Evolutionary conservation across 1,140 invertebrate genomes (phyloP).

Genomic region (Helicoverpa zea): DNA sequence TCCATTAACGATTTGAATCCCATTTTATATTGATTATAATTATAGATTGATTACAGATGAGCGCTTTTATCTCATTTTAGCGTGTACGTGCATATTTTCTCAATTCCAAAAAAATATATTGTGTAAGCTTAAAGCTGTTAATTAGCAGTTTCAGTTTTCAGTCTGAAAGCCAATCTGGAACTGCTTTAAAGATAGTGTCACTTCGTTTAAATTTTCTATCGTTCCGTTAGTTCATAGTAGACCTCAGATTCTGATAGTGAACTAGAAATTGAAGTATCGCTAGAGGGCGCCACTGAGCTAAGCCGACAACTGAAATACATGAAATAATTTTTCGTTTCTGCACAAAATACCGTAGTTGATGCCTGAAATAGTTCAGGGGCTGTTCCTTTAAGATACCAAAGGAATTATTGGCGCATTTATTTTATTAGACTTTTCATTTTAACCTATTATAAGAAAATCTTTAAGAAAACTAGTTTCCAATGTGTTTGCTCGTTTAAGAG

Average conservation of each 20-base stretch:
- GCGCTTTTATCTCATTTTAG: too few relatives aligned
- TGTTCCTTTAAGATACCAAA: neutral
- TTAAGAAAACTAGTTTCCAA: neutral
- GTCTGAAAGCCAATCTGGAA: too few relatives aligned
- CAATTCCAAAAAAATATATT: too few relatives aligned
- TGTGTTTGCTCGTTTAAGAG: neutral
- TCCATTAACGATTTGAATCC: too few relatives aligned
- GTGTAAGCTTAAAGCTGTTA: too few relatives aligned
- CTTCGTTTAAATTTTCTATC: too few relatives aligned
- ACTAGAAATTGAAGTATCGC: conserved; percentile 36
- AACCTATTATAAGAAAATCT: neutral
- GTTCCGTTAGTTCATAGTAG: too few relatives aligned
- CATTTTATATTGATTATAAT: too few relatives aligned
- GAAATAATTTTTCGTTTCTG: conserved; percentile 33
- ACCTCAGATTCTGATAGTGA: neutral
- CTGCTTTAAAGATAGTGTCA: too few relatives aligned
- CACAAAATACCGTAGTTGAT: conserved; percentile 6
- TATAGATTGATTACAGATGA: too few relatives aligned
- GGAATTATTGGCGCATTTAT: conserved; percentile 22
- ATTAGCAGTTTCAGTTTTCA: too few relatives aligned
- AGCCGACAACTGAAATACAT: conserved; percentile 37
- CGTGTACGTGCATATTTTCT: too few relatives aligned
- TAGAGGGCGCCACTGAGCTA: conserved; percentile 32
- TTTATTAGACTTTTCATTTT: neutral
- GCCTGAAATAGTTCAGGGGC: conserved; percentile 2